Conservation (phyloP, 2,113 vertebrate genomes). For the Podarcis cretensis region DNA sequence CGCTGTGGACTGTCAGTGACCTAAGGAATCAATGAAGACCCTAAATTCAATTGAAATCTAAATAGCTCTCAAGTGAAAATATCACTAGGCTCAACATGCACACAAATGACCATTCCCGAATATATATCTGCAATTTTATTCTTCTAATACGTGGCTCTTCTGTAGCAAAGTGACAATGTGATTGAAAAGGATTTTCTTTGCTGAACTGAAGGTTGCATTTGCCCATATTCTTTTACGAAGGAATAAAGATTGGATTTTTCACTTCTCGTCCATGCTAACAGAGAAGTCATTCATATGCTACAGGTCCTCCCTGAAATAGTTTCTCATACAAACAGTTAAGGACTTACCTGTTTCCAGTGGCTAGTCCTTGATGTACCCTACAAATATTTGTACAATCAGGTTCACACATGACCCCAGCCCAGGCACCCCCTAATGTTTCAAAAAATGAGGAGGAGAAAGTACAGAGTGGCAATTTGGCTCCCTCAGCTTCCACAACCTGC, state of each 20-base stretch:
- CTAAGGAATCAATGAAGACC: constrained; percentile 6
- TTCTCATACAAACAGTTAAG: not conserved
- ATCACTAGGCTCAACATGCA: not conserved
- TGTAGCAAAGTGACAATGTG: not conserved
- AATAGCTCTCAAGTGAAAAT: not conserved
- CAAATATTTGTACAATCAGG: no score
- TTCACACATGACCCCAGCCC: not conserved
- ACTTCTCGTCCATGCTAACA: not conserved
- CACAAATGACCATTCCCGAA: not conserved
- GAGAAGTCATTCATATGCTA: not conserved
- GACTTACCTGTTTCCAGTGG: not conserved
- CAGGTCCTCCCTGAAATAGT: not conserved
- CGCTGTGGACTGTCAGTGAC: not conserved
- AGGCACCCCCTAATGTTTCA: no score
- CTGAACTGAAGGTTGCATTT: not conserved
- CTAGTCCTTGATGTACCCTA: not conserved
- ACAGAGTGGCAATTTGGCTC: no score
- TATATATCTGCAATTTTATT: constrained; percentile 11
- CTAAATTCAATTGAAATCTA: constrained; percentile 5
- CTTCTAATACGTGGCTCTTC: not conserved
- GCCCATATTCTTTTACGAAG: not conserved
- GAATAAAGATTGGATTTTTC: not conserved
- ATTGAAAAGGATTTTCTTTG: not conserved
- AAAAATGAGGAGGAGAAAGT: no score
- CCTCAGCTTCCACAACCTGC: no score